Evolutionary conservation across 2,113 vertebrate species (phyloP).

Genomic region (Dinomys branickii): DNA sequence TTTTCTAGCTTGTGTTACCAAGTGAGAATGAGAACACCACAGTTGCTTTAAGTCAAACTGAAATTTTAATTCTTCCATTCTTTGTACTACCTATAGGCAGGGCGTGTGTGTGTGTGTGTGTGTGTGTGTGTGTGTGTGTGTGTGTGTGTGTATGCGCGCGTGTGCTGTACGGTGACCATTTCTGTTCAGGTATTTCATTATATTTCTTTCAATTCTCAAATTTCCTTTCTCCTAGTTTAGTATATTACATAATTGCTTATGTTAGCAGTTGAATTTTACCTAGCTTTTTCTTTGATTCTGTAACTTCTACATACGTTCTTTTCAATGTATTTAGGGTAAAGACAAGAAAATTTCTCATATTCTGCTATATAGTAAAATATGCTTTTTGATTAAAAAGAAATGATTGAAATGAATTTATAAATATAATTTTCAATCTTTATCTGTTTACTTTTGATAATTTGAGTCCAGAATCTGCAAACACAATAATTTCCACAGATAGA

Average conservation of each 20-base stretch:
- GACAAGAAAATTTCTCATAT: background rate
- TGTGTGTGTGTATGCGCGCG: background rate
- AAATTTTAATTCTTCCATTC: background rate
- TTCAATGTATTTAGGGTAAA: background rate
- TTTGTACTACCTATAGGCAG: background rate
- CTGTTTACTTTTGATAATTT: constrained; percentile 53
- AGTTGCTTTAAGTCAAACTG: constrained; percentile 1
- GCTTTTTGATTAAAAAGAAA: constrained; percentile 22
- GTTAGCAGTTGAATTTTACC: constrained; percentile 11
- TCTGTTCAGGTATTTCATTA: background rate
- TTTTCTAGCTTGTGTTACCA: constrained; percentile 40
- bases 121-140: background rate
- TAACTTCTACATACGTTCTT: background rate
- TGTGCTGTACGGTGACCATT: background rate
- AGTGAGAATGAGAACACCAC: constrained; percentile 19
- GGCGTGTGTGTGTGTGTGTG: background rate
- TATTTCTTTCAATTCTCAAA: constrained; percentile 28
- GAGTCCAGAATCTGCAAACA: background rate
- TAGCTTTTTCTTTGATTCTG: constrained; percentile 6
- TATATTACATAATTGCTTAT: background rate
- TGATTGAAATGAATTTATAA: constrained; percentile 32
- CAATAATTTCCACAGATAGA: background rate
- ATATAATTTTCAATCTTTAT: constrained; percentile 37
- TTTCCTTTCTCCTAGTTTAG: background rate
- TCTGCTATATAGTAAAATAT: constrained; percentile 25